phyloP scores from a whole-genome alignment of 2,113 vertebrate genomes.

The Gymnorhina tibicen region DNA sequence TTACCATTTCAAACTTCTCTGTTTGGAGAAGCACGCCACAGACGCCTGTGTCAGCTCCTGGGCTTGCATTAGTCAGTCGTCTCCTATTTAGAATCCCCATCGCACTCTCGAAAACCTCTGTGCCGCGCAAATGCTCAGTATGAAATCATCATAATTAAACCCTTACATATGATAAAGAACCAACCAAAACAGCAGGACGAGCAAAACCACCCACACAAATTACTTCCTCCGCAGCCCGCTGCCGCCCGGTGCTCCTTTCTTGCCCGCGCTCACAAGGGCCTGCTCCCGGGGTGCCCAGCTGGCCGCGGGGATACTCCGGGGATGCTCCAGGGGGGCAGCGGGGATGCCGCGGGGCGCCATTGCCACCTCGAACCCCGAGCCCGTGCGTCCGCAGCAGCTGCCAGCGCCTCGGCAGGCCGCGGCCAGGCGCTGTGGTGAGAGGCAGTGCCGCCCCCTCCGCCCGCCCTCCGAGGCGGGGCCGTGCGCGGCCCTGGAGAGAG shows the following conservation, averaged over 20 bases:
- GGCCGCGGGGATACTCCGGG: not conserved
- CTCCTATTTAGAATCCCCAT: not conserved
- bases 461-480: not conserved
- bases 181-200: not conserved
- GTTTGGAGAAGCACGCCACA: not conserved
- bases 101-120: not conserved
- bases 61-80: rapidly evolving
- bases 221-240: not conserved
- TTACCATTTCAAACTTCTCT: not conserved
- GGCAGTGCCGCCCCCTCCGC: not conserved
- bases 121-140: not conserved
- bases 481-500: rapidly evolving
- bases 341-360: rapidly evolving
- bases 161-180: not conserved
- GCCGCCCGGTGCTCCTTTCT: not conserved
- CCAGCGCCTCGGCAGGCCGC: rapidly evolving
- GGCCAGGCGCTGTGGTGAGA: rapidly evolving
- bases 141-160: not conserved
- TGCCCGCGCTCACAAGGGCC: too few relatives aligned
- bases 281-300: not conserved
- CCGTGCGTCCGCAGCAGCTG: rapidly evolving
- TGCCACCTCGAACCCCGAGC: rapidly evolving
- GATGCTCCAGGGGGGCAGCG: rapidly evolving
- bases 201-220: rapidly evolving
- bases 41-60: not conserved